Percentiles rank a stretch among this genome's conserved stretches.
Evolutionary conservation across 2,888 invertebrate species (phyloP).

Genomic region (Dicyrtoma fusca): DNA sequence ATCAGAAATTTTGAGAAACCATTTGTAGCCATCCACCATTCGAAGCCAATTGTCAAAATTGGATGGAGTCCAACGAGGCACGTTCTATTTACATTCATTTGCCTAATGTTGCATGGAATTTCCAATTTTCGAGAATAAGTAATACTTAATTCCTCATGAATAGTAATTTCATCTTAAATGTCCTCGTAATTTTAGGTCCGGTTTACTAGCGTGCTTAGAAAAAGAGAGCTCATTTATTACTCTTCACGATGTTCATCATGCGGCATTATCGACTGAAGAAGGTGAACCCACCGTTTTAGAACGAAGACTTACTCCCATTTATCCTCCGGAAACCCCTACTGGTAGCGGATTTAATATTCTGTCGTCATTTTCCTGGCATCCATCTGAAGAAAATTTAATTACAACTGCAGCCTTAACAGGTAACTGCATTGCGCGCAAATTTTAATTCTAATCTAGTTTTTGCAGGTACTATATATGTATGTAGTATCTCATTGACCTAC

Average conservation of each 20-base stretch:
- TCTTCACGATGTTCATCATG: constrained; percentile 83
- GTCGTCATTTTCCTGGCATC: constrained; percentile 87
- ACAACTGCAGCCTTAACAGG: constrained; percentile 59
- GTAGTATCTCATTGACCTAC: neutral
- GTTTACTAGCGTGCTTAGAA: constrained; percentile 75
- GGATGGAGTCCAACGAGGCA: constrained; percentile 89
- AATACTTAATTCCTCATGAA: too few relatives aligned
- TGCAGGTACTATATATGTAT: neutral
- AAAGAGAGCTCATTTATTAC: constrained; percentile 76
- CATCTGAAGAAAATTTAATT: constrained; percentile 75
- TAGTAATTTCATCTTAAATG: too few relatives aligned
- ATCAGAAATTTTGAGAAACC: constrained; percentile 83
- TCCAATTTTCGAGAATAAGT: too few relatives aligned
- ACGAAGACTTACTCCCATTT: constrained; percentile 62
- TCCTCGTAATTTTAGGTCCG: constrained; percentile 42
- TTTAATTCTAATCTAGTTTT: too few relatives aligned
- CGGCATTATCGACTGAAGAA: constrained; percentile 67
- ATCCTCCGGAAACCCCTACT: constrained; percentile 58
- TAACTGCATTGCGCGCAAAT: too few relatives aligned
- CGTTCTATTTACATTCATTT: too few relatives aligned
- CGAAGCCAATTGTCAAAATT: constrained; percentile 73
- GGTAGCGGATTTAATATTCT: constrained; percentile 59
- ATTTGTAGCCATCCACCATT: constrained; percentile 71
- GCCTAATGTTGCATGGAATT: neutral
- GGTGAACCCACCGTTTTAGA: constrained; percentile 77